Evolutionary conservation across 1,140 invertebrate species (phyloP).

Genomic region (Macrocentrus cingulum): DNA sequence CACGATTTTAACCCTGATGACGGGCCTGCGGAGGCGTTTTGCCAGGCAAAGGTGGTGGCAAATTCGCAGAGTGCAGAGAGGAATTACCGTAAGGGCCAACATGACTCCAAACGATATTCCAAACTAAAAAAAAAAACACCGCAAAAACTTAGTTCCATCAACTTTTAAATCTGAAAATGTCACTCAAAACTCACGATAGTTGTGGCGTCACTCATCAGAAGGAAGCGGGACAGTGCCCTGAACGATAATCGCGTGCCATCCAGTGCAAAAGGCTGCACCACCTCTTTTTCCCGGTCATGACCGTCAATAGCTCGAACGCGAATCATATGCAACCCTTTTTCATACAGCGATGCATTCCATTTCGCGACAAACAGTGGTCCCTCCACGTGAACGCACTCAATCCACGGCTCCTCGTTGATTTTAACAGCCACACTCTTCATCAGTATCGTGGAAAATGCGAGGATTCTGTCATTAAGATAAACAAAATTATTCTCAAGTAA

Average conservation of each 20-base stretch:
- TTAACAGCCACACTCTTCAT: slow-evolving; percentile 67
- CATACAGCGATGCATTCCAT: slow-evolving; percentile 73
- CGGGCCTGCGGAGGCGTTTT: slow-evolving; percentile 60
- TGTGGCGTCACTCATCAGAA: slow-evolving; percentile 75
- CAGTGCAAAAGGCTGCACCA: slow-evolving; percentile 75
- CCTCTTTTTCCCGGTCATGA: slow-evolving; percentile 60
- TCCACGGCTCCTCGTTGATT: slow-evolving; percentile 69
- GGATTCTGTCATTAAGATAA: slow-evolving; percentile 60
- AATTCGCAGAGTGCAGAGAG: slow-evolving; percentile 64
- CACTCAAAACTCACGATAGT: slow-evolving; percentile 73
- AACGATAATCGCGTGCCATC: slow-evolving; percentile 72
- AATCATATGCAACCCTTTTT: slow-evolving; percentile 70
- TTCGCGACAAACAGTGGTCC: slow-evolving; percentile 71
- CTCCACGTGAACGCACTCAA: slow-evolving; percentile 61
- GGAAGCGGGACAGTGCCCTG: slow-evolving; percentile 66
- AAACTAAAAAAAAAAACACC: slow-evolving; percentile 62
- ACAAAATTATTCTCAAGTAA: too few relatives aligned
- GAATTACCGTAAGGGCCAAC: slow-evolving; percentile 65
- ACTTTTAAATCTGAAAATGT: too few relatives aligned
- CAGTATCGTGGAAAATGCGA: slow-evolving; percentile 71
- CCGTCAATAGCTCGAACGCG: slow-evolving; percentile 65
- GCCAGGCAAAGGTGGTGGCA: slow-evolving; percentile 60
- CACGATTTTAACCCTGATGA: slow-evolving; percentile 58
- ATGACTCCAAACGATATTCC: slow-evolving; percentile 68
- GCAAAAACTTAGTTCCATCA: slow-evolving; percentile 16